These are phyloP conservation scores for Aptenodytes patagonicus DNA, from an alignment of 2,113 vertebrate species.

Conservation along the genomic window DNA sequence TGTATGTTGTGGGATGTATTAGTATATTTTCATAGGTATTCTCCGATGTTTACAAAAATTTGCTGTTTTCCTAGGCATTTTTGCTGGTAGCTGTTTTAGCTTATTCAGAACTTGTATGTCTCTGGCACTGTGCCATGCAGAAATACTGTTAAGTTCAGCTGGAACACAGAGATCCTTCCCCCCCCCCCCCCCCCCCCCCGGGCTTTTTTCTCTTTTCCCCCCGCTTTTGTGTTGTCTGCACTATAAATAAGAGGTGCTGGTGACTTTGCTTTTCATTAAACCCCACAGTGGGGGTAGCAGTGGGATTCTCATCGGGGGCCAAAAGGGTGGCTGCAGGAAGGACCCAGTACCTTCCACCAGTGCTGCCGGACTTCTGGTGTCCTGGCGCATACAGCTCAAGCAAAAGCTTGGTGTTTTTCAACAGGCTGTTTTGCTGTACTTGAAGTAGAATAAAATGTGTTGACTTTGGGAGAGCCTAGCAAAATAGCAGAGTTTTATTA, in stretches of 20 bases:
- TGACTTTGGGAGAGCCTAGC: background rate
- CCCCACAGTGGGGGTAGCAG: background rate
- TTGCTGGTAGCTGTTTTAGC: background rate
- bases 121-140: background rate
- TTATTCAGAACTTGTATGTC: background rate
- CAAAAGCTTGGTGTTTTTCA: background rate
- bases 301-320: background rate
- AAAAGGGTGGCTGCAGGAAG: background rate
- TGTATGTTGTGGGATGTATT: background rate
- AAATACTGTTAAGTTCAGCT: background rate
- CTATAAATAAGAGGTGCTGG: background rate
- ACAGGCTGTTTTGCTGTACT: background rate
- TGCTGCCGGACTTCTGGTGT: background rate
- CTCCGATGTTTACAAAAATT: background rate
- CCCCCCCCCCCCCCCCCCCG: accelerated
- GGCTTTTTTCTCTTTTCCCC: accelerated
- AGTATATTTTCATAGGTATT: background rate
- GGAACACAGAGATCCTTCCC: background rate
- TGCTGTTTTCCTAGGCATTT: background rate
- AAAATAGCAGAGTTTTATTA: background rate
- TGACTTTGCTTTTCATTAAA: background rate
- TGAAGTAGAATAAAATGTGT: background rate
- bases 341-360: background rate
- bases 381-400: background rate
- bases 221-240: background rate